Base-by-base conservation (phyloP, 2,113 vertebrate species). In the Caracal caracal region DNA sequence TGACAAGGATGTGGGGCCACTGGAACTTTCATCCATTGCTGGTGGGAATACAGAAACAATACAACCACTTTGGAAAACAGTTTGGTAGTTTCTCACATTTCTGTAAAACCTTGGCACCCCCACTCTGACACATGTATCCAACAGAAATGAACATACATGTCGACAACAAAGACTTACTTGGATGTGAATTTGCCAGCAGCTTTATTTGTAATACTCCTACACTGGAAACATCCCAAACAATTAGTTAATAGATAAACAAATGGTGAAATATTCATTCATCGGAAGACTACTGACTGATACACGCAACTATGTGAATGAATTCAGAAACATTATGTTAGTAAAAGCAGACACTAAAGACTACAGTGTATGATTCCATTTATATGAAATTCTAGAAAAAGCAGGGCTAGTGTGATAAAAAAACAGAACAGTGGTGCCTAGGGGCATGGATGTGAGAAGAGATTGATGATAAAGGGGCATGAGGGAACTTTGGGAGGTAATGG, bases 31-130 rank as follows among this genome's bases (percentile, higher is more conserved):
- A n/a, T 73, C 22, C 26, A 17, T 51, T 24, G 33, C 71, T 47
- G 37, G 4, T 37, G 78, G 61, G 43, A 73, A 73, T 49, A 33
- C 13, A 51, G 15, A 92, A 87, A 24, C 10, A 43, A 79, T 19
- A 10, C 65, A 37, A 26, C 61, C 63, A 79, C 30, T 95, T 84
- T 16, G 65, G 63, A 85, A 95, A 96, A 71, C 15, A 80, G 56
- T 37, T 37, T 49, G 20, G 33, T 47, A 35, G 6, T 65, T 80
- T 79, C 35, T 92, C 68, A 73, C 24, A n/a, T 59, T 71, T 53
- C 73, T 51, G 12, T 61, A 59, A 68, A 16, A 82, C 20, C 30
- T 3, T 15, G 22, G 30, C 49, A 93, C 35, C 43, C 59, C n/a
- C 59, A 53, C 22, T 90, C 35, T 73, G 75, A 59, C 0, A 16